A percentile compares a stretch with the other conserved stretches of the same genome.
Conservation (phyloP, 2,113 vertebrate species). For the Corydoras maculifer region DNA sequence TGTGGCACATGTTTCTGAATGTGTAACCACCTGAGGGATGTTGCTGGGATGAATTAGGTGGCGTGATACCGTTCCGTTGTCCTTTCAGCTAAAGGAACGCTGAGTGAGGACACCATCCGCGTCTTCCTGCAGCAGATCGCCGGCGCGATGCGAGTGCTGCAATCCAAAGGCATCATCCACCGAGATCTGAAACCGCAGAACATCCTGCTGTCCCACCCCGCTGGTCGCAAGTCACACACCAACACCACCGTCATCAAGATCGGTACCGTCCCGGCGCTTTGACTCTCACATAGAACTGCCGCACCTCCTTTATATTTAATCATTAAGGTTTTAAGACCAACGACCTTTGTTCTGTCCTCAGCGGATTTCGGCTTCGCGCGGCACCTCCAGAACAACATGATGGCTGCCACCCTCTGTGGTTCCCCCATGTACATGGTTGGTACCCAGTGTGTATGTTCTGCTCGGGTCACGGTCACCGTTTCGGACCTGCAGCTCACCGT, state of each 20-base stretch:
- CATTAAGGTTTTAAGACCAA: no score
- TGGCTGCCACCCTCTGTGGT: slow-evolving; percentile 93
- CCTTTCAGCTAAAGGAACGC: slow-evolving; percentile 83
- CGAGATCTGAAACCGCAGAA: slow-evolving; percentile 96
- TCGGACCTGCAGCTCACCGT: no score
- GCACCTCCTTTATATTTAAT: no score
- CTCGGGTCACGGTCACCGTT: no score
- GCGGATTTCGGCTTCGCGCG: slow-evolving; percentile 97
- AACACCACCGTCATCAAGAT: slow-evolving; percentile 97
- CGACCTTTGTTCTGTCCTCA: slow-evolving; percentile 43
- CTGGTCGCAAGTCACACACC: slow-evolving; percentile 84
- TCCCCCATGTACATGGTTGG: slow-evolving; percentile 98
- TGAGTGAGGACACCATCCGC: slow-evolving; percentile 96
- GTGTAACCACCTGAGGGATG: no score
- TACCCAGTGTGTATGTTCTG: background rate
- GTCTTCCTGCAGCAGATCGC: slow-evolving; percentile 96
- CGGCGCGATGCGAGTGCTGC: slow-evolving; percentile 88
- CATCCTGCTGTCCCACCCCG: slow-evolving; percentile 82
- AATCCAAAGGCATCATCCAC: slow-evolving; percentile 95
- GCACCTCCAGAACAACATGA: slow-evolving; percentile 95
- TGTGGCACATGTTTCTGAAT: no score
- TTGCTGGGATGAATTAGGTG: no score
- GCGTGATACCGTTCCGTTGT: background rate
- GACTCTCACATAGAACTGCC: no score
- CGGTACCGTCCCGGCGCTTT: slow-evolving; percentile 60